Evolutionary conservation across 2,113 vertebrate genomes (phyloP).

Genomic region (Nothoprocta pentlandii): DNA sequence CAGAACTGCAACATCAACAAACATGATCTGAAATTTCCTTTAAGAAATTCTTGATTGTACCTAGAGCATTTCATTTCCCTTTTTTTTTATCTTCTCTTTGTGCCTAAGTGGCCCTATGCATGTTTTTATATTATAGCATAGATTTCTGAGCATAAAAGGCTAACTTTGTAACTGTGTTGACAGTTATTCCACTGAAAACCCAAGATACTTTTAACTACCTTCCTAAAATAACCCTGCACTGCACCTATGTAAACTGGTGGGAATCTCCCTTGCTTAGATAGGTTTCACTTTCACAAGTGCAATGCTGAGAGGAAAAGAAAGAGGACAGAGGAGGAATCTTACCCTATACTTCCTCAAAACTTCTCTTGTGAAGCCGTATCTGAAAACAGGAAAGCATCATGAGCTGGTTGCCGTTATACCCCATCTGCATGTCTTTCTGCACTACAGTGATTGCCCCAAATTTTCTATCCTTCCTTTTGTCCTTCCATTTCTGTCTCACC

Average conservation of each 20-base stretch:
- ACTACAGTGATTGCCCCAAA: background rate
- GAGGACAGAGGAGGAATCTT: conserved; percentile 23
- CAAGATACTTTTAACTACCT: background rate
- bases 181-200: background rate
- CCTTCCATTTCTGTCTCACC: background rate
- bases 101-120: background rate
- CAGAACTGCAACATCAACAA: background rate
- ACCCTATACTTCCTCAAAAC: conserved; percentile 95
- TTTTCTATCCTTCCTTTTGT: background rate
- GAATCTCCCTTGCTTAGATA: background rate
- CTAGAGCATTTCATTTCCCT: background rate
- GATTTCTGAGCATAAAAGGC: background rate
- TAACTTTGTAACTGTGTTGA: background rate
- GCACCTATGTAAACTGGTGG: background rate
- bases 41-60: background rate
- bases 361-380: conserved; percentile 97
- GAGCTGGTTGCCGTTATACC: background rate
- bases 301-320: background rate
- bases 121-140: background rate
- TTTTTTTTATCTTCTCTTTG: background rate
- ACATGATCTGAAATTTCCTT: background rate
- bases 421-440: background rate
- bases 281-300: background rate
- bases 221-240: background rate
- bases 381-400: conserved; percentile 74